phyloP scores from a whole-genome alignment of 2,797 vertebrate genomes.

The Kryptopterus vitreolus region DNA sequence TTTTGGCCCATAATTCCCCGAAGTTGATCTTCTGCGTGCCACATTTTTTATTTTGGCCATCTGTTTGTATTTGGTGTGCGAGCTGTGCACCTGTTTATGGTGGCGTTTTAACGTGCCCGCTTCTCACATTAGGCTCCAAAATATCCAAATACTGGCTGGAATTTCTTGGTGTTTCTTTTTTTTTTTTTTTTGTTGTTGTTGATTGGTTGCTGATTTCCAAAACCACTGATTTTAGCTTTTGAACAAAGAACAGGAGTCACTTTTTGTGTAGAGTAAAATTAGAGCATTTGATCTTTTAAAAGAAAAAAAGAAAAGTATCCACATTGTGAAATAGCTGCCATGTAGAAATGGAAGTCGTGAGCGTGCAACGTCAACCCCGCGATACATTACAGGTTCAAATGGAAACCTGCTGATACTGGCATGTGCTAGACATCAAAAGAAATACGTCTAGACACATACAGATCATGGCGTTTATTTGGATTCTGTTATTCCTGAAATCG shows the following conservation, averaged over 20 bases:
- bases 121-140: background rate
- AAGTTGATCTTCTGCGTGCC: background rate
- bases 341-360: background rate
- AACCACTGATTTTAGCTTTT: background rate
- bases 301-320: background rate
- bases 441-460: background rate
- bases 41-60: constrained; percentile 8
- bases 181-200: background rate
- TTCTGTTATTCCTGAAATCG: background rate
- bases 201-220: background rate
- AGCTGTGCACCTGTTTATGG: background rate
- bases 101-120: background rate
- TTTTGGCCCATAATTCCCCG: background rate
- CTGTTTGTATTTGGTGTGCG: constrained; percentile 10
- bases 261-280: background rate
- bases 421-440: background rate
- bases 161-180: too few relatives aligned
- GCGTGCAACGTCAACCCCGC: background rate
- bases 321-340: too few relatives aligned
- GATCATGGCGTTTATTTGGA: background rate
- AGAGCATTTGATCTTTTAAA: background rate
- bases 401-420: background rate
- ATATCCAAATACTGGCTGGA: background rate
- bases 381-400: background rate
- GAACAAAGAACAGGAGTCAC: background rate